A percentile compares a stretch with the other conserved stretches of the same genome.
These are phyloP conservation scores for Lasiurus cinereus DNA, from an alignment of 2,113 vertebrate genomes.

Conservation along the genomic window DNA sequence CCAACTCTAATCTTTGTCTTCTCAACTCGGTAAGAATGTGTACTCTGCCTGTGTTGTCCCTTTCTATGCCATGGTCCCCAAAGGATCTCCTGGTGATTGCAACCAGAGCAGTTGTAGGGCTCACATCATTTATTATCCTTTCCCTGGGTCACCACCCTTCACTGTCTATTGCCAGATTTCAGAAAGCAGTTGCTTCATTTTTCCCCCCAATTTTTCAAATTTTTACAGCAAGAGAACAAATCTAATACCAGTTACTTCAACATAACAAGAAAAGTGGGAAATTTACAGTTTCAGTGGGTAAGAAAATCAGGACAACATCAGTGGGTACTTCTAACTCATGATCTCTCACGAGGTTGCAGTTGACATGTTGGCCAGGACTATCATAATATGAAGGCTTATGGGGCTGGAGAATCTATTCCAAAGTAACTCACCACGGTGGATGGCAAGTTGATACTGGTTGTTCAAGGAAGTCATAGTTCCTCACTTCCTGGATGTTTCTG, in stretches of 20 bases:
- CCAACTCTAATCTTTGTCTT: background rate
- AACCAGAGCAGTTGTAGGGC: background rate
- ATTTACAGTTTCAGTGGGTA: background rate
- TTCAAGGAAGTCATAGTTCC: background rate
- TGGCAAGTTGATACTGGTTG: background rate
- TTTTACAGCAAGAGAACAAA: background rate
- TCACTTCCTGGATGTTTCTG: background rate
- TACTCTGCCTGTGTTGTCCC: background rate
- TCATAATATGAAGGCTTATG: background rate
- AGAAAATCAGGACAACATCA: background rate
- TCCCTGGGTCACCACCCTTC: background rate
- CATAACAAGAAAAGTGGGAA: background rate
- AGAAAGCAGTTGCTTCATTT: background rate
- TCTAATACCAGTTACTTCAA: background rate
- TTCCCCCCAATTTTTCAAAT: slow-evolving; percentile 19
- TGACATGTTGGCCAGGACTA: background rate
- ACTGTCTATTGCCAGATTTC: background rate
- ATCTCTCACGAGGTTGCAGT: background rate
- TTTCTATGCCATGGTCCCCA: background rate
- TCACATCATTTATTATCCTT: background rate
- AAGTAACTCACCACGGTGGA: background rate
- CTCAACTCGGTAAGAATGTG: background rate
- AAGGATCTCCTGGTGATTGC: background rate
- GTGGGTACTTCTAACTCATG: background rate
- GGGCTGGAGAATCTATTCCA: background rate